Evolutionary conservation across 1,140 invertebrate species (phyloP), one percentile per base, ranked within the genome.

Genomic region (Stratiolaelaps scimitus): DNA sequence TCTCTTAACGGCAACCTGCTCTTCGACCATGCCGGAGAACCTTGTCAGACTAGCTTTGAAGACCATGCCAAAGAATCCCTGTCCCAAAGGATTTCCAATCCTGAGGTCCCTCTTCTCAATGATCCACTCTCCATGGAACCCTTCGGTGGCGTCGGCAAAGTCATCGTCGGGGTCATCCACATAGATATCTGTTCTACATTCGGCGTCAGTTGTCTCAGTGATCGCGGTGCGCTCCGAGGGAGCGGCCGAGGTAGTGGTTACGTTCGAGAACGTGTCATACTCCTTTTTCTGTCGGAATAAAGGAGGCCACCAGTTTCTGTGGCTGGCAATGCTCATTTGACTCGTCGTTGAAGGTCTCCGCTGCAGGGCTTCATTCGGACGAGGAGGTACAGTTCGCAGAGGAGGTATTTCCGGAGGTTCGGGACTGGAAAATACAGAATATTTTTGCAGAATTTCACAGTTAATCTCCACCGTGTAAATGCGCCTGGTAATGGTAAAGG

Each of bases 61-160:
- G 17, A 87, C 85, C 71, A 84, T 82, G 0, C 85, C 85, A 73
- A 85, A 86, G 74, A 82, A 84, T 19, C 85, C 85, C 77, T 82
- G 67, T 46, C 72, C 65, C 69, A 69, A 64, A 70, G 56, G 53
- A n/a, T 60, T 34, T 1, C 15, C 44, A 1, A 67, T 66, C 30
- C 66, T 67, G 2, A 67, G 19, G 17, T 60, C 19, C 4, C 30
- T 67, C 46, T 66, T 65, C 17, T 67, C 64, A n/a, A 67, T 67
- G 20, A 45, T n/a, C 66, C 66, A 67, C 7, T 29, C 34, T 47
- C 64, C 65, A n/a, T 65, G 23, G 34, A 53, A 19, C 64, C 4
- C 7, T 30, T 7, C 64, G 7, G 64, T 19, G 7, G n/a, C 34
- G 10, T 40, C 34, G 10, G 34, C 5, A 40, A 40, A 40, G 15